These are phyloP conservation scores for Elysia crispata DNA, from an alignment of 2,888 invertebrate genomes.

Conservation along the genomic window DNA sequence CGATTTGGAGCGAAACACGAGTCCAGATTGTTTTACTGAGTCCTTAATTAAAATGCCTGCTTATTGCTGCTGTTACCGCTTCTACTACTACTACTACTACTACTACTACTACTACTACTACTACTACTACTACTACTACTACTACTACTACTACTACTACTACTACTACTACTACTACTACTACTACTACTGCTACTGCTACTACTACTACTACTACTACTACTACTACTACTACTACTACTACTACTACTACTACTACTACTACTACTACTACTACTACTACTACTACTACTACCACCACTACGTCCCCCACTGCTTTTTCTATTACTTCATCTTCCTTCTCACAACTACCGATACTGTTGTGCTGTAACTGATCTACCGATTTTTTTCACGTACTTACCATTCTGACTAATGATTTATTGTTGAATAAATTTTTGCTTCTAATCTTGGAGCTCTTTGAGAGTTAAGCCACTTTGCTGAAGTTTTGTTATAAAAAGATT, in stretches of 20 bases:
- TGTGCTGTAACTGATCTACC: no score
- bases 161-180: slow-evolving; percentile 3
- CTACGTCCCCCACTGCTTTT: background rate
- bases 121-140: slow-evolving; percentile 24
- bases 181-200: background rate
- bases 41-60: background rate
- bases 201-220: slow-evolving; percentile 16
- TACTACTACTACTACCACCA: background rate
- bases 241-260: slow-evolving; percentile 24
- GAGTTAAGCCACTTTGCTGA: no score
- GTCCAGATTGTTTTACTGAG: no score
- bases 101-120: slow-evolving; percentile 9
- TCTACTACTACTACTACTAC: slow-evolving; percentile 7
- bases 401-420: no score
- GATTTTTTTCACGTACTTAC: no score
- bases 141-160: slow-evolving; percentile 2
- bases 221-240: slow-evolving; percentile 24
- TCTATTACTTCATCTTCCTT: background rate
- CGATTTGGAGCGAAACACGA: no score
- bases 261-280: slow-evolving; percentile 16
- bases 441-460: no score
- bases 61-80: background rate
- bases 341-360: background rate
- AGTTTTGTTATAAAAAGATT: no score
- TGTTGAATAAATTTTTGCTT: no score